Base-by-base conservation (phyloP, 2,888 invertebrate species). In the Eupithecia subfuscata region DNA sequence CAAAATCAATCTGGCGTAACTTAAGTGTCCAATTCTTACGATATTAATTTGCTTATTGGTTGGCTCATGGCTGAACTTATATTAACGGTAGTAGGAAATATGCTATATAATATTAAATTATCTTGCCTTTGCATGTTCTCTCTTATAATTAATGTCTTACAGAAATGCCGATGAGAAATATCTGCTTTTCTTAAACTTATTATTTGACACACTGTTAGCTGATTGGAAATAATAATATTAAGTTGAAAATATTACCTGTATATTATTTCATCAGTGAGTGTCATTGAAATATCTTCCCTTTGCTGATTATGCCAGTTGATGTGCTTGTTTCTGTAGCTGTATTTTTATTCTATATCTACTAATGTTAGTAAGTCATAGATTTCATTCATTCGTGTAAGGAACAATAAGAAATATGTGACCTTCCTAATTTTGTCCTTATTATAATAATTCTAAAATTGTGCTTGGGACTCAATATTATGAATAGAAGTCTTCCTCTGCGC, bases 221-320 rank as follows among this genome's bases (percentile, higher is more conserved):
- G n/a, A 56, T 4, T 22, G 6, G 1, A 25, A 25, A 56, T 56
- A 56, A 56, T 48, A 48, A 25, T 60, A 60, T 22, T 5, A 25
- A 25, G 25, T 60, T 60, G 12, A 60, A 60, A 22, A 60, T 60
- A 60, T 60, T 60, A 60, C 60, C 60, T 60, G 60, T 25, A 56
- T 18, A 60, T 14, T 60, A 60, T 60, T 25, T 60, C 25, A 60
- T 14, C 60, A 25, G 60, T 60, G 60, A 56, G n/a, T 12, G 56
- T 22, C 56, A 56, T 56, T 56, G 22, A 60, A 60, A 60, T 25
- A 60, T 60, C 22, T 25, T 60, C 25, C 22, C 12, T 60, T 60
- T 60, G 22, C 22, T 9, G 60, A 60, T 60, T 25, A 60, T 60
- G 60, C 60, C 25, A 60, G 22, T 56, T 22, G 56, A 56, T 14